These are phyloP conservation scores for Tiliacea aurago DNA, from an alignment of 2,888 invertebrate species.

Conservation along the genomic window DNA sequence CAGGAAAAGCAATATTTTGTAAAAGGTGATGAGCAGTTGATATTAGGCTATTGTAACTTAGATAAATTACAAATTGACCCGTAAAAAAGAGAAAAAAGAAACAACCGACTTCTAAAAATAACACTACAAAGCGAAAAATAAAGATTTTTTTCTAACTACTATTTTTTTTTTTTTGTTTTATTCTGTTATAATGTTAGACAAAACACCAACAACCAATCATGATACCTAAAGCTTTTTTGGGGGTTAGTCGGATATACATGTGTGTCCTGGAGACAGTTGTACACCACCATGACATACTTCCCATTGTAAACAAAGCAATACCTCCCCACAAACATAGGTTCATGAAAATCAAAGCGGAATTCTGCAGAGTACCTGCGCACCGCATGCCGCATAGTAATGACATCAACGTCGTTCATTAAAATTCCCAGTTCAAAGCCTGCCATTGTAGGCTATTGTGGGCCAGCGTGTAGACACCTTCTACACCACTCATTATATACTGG, in stretches of 20 bases:
- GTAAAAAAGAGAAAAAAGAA: no score
- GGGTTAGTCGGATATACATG: background rate
- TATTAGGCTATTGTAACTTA: no score
- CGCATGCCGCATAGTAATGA: constrained; percentile 49
- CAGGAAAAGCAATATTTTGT: no score
- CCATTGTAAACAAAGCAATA: constrained; percentile 27
- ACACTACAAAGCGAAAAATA: no score
- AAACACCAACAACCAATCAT: background rate
- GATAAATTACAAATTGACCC: no score
- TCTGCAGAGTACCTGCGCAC: constrained; percentile 29
- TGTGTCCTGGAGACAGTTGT: background rate
- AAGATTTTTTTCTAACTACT: no score
- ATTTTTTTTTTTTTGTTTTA: no score
- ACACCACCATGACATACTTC: background rate
- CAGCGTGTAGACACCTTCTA: constrained; percentile 49
- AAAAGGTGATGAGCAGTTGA: no score
- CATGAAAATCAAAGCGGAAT: constrained; percentile 43
- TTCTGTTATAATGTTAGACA: no score
- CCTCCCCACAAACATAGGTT: background rate
- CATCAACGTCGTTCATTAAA: constrained; percentile 62
- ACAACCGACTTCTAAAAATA: no score
- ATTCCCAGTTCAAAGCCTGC: constrained; percentile 57
- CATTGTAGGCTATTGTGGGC: constrained; percentile 59
- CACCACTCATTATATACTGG: constrained; percentile 43
- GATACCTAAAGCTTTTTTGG: background rate